These are phyloP conservation scores for Mycalesis mineus DNA, from an alignment of 2,888 invertebrate species.

Conservation along the genomic window DNA sequence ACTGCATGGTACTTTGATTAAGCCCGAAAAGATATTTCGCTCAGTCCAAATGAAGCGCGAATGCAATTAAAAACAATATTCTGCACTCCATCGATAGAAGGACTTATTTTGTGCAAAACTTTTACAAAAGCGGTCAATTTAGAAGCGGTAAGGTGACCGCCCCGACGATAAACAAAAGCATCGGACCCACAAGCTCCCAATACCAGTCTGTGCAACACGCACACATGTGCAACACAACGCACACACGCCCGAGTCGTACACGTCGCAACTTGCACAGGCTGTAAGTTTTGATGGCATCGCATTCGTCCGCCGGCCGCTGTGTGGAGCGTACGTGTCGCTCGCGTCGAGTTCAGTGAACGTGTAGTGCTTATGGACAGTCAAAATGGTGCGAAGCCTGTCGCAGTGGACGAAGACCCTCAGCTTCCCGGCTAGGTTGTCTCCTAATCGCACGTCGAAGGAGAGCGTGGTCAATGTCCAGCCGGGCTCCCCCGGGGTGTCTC, in stretches of 20 bases:
- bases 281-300: slow-evolving; percentile 49
- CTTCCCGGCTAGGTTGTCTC: slow-evolving; percentile 90
- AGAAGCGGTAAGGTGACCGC: slow-evolving; percentile 37
- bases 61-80: not conserved
- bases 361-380: slow-evolving; percentile 71
- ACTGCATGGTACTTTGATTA: not conserved
- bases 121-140: slow-evolving; percentile 25
- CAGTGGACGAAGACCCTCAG: slow-evolving; percentile 95
- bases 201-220: slow-evolving; percentile 31
- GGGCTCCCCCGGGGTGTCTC: slow-evolving; percentile 77
- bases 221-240: slow-evolving; percentile 21
- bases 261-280: slow-evolving; percentile 66
- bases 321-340: slow-evolving; percentile 52
- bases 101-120: slow-evolving; percentile 21
- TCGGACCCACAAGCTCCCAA: slow-evolving; percentile 50
- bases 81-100: not conserved
- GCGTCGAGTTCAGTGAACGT: slow-evolving; percentile 60
- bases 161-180: slow-evolving; percentile 61
- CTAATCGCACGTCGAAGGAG: slow-evolving; percentile 88
- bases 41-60: not conserved
- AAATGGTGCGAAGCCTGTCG: slow-evolving; percentile 91
- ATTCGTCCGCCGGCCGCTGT: slow-evolving; percentile 63
- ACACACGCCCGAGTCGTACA: slow-evolving; percentile 36
- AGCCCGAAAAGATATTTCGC: not conserved
- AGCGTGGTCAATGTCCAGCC: slow-evolving; percentile 79